Percentiles rank a stretch among this genome's conserved stretches.
phyloP scores from a whole-genome alignment of 2,888 invertebrate species.

The Rotaria socialis region DNA sequence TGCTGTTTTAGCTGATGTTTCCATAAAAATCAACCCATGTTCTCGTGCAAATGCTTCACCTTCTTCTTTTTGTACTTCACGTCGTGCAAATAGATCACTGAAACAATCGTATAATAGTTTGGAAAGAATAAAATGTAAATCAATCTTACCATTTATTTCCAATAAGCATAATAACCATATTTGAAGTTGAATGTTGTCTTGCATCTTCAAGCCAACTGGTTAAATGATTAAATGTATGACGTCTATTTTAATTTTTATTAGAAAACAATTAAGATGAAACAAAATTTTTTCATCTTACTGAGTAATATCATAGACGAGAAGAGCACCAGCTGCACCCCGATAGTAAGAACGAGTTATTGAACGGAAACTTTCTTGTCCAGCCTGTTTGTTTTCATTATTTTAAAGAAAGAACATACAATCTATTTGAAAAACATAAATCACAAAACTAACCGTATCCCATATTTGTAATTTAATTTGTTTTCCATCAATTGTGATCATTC shows the following conservation, averaged over 20 bases:
- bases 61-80: slow-evolving; percentile 97
- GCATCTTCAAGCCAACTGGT: slow-evolving; percentile 99
- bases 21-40: slow-evolving; percentile 99
- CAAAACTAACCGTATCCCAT: slow-evolving; percentile 78
- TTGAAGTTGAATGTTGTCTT: slow-evolving; percentile 97
- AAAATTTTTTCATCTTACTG: not conserved
- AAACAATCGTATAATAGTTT: slow-evolving; percentile 40
- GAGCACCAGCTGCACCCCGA: slow-evolving; percentile 93
- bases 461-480: slow-evolving; percentile 99
- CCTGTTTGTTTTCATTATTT: not conserved
- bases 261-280: not conserved
- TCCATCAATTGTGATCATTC: slow-evolving; percentile 99
- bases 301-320: slow-evolving; percentile 97
- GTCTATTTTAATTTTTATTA: slow-evolving; percentile 55
- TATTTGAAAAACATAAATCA: not conserved
- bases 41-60: slow-evolving; percentile 98
- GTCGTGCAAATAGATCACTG: slow-evolving; percentile 90
- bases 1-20: slow-evolving; percentile 98
- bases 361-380: slow-evolving; percentile 76
- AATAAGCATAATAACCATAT: slow-evolving; percentile 99
- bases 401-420: not conserved
- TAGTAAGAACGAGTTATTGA: slow-evolving; percentile 99
- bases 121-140: not conserved
- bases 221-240: slow-evolving; percentile 97
- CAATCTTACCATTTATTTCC: slow-evolving; percentile 85